A percentile compares a stretch with the other conserved stretches of the same genome.
Conservation (phyloP, 2,797 vertebrate genomes). For the Sphenopsis melanotis region DNA sequence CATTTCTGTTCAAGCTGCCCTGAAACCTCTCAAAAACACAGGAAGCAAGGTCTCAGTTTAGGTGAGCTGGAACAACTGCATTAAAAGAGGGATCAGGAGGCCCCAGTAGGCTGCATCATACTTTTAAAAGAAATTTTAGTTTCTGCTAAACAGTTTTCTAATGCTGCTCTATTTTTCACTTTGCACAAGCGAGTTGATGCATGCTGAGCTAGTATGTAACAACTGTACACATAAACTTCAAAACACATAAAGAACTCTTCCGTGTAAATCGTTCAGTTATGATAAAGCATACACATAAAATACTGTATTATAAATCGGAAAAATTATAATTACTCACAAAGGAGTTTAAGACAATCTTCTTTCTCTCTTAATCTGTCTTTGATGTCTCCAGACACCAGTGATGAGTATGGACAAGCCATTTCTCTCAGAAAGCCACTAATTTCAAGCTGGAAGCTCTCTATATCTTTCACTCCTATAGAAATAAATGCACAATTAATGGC, state of each 20-base stretch:
- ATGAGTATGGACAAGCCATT: slow-evolving; percentile 84
- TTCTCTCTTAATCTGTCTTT: slow-evolving; percentile 75
- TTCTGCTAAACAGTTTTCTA: not conserved
- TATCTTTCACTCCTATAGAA: slow-evolving; percentile 76
- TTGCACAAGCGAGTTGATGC: not conserved
- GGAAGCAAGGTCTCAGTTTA: not conserved
- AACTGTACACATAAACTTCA: not conserved
- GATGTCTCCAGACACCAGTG: slow-evolving; percentile 81
- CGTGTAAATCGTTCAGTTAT: not conserved
- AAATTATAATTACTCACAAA: slow-evolving; percentile 77
- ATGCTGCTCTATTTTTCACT: not conserved
- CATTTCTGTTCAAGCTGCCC: not conserved
- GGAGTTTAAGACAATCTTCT: slow-evolving; percentile 84
- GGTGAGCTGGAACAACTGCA: not conserved
- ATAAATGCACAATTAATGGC: not conserved
- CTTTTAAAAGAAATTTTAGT: not conserved
- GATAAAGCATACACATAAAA: not conserved
- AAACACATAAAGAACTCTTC: not conserved
- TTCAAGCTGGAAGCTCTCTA: slow-evolving; percentile 84
- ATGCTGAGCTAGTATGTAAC: not conserved
- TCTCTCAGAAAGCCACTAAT: slow-evolving; percentile 89
- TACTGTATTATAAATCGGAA: not conserved
- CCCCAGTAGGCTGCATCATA: not conserved
- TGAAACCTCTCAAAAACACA: not conserved
- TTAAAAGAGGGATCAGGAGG: not conserved